Conservation (phyloP, 2,797 vertebrate genomes). For the Neosilurus mollespiculum region DNA sequence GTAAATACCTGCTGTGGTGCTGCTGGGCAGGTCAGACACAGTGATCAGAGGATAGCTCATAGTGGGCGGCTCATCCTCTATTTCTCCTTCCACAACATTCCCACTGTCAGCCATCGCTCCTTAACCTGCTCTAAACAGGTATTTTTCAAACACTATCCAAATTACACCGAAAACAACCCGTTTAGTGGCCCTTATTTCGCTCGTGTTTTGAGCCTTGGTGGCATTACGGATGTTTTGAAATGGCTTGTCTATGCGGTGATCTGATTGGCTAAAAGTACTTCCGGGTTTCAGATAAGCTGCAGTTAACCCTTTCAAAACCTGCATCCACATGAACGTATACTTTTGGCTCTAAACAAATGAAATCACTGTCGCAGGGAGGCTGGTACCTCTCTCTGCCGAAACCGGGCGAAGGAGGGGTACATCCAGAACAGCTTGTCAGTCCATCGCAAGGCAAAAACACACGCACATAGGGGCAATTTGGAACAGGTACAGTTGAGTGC, state of each 20-base stretch:
- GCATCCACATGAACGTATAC: too few relatives aligned
- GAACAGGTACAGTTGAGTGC: too few relatives aligned
- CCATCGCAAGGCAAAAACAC: too few relatives aligned
- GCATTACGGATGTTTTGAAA: slow-evolving; percentile 32
- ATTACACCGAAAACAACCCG: too few relatives aligned
- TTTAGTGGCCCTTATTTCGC: not conserved
- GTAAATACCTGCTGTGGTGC: slow-evolving; percentile 65
- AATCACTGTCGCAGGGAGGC: too few relatives aligned
- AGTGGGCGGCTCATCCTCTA: slow-evolving; percentile 64
- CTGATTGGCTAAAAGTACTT: slow-evolving; percentile 48
- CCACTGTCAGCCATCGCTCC: slow-evolving; percentile 66
- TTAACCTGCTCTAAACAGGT: not conserved
- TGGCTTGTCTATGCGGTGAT: not conserved
- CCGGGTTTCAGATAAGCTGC: not conserved
- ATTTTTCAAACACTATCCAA: not conserved
- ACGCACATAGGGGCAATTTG: too few relatives aligned
- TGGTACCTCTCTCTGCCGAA: too few relatives aligned
- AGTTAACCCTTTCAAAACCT: slow-evolving; percentile 21
- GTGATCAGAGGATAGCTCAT: slow-evolving; percentile 67
- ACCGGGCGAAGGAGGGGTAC: too few relatives aligned
- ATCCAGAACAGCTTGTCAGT: too few relatives aligned
- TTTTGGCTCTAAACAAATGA: too few relatives aligned
- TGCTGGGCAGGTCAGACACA: slow-evolving; percentile 64
- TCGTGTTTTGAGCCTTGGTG: slow-evolving; percentile 10
- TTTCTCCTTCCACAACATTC: slow-evolving; percentile 55